Evolutionary conservation across 2,888 invertebrate genomes (phyloP), one percentile per base, ranked within the genome.

Genomic region (Cistogaster globosa): DNA sequence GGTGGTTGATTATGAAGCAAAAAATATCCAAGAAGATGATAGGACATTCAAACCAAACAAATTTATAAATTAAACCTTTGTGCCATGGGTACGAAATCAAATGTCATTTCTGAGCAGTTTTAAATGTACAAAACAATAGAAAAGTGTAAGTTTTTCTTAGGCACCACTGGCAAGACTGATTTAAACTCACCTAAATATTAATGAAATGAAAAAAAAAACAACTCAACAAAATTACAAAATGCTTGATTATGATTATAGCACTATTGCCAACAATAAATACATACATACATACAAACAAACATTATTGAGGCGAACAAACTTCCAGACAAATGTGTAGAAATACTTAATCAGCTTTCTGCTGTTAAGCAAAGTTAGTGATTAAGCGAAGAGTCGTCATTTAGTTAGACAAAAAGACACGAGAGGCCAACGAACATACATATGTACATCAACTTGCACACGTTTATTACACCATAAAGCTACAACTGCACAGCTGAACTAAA

Each of bases 221-320:
- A 57, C 32, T 60, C 38, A 77, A 62, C 78, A 58, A 63, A 48
- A 57, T 72, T 62, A 69, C 60, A 63, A 72, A 78, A 72, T 71
- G 71, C 69, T 76, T 77, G 74, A 84, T 84, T 81, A 75, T 79
- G 75, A 82, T 86, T 86, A 86, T 84, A 75, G 81, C 86, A 84
- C 78, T 77, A 77, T 80, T 77, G 77, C 86, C 67, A 76, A 69
- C 80, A 57, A 62, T 65, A 68, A 67, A 48, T 32, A 32, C 32
- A 75, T 20, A 71, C 53, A 48, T 60, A 18, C 63, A 45, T 32
- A 55, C 62, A 4, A 6, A 74, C 55, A n/a, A n/a, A n/a, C n/a
- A n/a, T n/a, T n/a, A 38, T 55, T 51, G 8, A 53, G 12, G 45
- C 65, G 6, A 60, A 72, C 53, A n/a, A 55, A 72, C 53, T 11